Conservation (phyloP, 2,888 invertebrate species). For the Parascotia fuliginaria region DNA sequence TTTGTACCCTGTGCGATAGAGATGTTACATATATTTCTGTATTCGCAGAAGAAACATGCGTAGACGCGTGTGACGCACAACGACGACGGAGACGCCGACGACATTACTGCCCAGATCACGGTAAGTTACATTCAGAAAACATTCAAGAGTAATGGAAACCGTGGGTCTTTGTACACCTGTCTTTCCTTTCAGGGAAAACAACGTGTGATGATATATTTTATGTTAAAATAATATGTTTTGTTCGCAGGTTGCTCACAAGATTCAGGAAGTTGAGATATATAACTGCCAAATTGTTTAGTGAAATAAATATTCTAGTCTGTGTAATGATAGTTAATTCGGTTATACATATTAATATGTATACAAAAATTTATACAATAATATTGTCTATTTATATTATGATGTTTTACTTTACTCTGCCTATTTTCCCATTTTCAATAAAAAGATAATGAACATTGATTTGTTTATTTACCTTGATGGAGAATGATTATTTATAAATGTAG, state of each 20-base stretch:
- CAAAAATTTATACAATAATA: constrained; percentile 84
- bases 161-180: no score
- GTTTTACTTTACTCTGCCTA: constrained; percentile 56
- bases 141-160: no score
- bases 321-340: constrained; percentile 74
- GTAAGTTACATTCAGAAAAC: constrained; percentile 54
- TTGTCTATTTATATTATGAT: constrained; percentile 76
- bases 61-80: constrained; percentile 78
- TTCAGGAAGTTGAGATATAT: constrained; percentile 80
- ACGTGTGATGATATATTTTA: no score
- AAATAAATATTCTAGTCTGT: constrained; percentile 74
- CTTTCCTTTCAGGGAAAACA: no score
- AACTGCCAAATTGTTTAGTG: constrained; percentile 71
- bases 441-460: constrained; percentile 12
- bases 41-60: constrained; percentile 75
- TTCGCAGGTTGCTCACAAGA: constrained; percentile 81
- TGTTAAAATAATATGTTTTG: constrained; percentile 25
- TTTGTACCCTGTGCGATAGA: no score
- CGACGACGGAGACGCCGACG: constrained; percentile 75
- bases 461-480: constrained; percentile 16
- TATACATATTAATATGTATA: constrained; percentile 81
- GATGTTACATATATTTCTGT: not conserved
- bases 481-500: not conserved
- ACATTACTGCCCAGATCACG: constrained; percentile 81
- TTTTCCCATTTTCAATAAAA: constrained; percentile 41